A percentile compares a stretch with the other conserved stretches of the same genome.
These are phyloP conservation scores for Pangasianodon gigas DNA, from an alignment of 2,113 vertebrate genomes.

Conservation along the genomic window DNA sequence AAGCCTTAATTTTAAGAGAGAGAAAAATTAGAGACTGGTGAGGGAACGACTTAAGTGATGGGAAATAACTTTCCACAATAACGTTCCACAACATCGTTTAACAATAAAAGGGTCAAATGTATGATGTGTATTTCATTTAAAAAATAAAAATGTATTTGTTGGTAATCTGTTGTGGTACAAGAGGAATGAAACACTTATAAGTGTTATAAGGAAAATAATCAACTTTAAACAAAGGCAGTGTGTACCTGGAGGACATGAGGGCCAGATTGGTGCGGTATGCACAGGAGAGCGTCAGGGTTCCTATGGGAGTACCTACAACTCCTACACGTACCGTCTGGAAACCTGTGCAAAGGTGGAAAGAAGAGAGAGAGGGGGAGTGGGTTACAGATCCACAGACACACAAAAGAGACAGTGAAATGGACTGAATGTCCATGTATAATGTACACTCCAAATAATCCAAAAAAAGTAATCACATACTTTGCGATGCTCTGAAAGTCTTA, in stretches of 20 bases:
- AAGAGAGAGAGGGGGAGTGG: not conserved
- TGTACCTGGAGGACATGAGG: slow-evolving; percentile 95
- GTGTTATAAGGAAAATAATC: not conserved
- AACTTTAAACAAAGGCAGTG: not conserved
- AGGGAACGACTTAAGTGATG: not conserved
- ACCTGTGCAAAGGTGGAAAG: slow-evolving; percentile 67
- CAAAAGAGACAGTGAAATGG: not conserved
- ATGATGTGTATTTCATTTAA: not conserved
- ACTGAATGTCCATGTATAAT: not conserved
- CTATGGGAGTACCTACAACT: slow-evolving; percentile 91
- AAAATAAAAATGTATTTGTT: not conserved
- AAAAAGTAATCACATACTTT: not conserved
- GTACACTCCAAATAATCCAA: not conserved
- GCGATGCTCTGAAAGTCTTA: slow-evolving; percentile 56
- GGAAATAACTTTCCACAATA: not conserved
- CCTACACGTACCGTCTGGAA: slow-evolving; percentile 97
- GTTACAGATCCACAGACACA: not conserved
- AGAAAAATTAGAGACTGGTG: not conserved
- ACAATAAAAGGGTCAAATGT: not conserved
- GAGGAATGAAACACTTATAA: not conserved
- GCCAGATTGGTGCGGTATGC: slow-evolving; percentile 98
- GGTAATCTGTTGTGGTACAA: not conserved
- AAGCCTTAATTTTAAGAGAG: too few relatives aligned
- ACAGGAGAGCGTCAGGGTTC: slow-evolving; percentile 94
- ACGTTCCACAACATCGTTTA: not conserved